Conservation (phyloP, 2,797 vertebrate genomes). For the Cossypha dichroa region DNA sequence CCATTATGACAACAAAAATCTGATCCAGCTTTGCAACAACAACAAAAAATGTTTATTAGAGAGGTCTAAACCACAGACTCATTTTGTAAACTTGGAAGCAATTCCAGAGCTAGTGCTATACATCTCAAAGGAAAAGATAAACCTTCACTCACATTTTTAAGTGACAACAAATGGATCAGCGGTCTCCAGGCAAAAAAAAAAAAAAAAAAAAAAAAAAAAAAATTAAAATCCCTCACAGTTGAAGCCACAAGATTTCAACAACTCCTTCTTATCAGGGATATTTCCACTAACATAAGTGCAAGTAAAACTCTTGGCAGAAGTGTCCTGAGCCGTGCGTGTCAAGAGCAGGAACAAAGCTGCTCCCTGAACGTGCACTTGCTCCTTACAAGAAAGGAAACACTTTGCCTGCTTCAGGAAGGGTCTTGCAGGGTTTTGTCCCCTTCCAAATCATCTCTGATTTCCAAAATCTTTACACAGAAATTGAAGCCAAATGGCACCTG, state of each 20-base stretch:
- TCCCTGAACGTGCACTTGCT: neutral
- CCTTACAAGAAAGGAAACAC: neutral
- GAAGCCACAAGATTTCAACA: neutral
- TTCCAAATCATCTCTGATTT: neutral
- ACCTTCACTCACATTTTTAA: slow-evolving; percentile 58
- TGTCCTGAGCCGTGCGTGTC: neutral
- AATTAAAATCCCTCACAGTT: slow-evolving; percentile 25
- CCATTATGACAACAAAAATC: slow-evolving; percentile 52
- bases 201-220: slow-evolving; percentile 38
- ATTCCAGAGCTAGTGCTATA: slow-evolving; percentile 45
- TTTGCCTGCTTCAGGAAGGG: neutral
- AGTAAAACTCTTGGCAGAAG: slow-evolving; percentile 47
- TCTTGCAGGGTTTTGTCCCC: neutral
- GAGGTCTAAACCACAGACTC: slow-evolving; percentile 57
- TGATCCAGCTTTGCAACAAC: slow-evolving; percentile 58
- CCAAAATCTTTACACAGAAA: neutral
- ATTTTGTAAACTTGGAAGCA: slow-evolving; percentile 69
- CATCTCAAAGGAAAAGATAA: slow-evolving; percentile 71
- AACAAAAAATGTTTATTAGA: slow-evolving; percentile 64
- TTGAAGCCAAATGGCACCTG: neutral
- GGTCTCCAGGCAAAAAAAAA: slow-evolving; percentile 20
- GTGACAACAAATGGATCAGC: slow-evolving; percentile 39
- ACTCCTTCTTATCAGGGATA: slow-evolving; percentile 47
- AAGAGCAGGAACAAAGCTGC: neutral
- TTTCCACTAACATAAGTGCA: slow-evolving; percentile 42